phyloP scores from a whole-genome alignment of 2,888 invertebrate species.

The Yponomeuta malinellus region DNA sequence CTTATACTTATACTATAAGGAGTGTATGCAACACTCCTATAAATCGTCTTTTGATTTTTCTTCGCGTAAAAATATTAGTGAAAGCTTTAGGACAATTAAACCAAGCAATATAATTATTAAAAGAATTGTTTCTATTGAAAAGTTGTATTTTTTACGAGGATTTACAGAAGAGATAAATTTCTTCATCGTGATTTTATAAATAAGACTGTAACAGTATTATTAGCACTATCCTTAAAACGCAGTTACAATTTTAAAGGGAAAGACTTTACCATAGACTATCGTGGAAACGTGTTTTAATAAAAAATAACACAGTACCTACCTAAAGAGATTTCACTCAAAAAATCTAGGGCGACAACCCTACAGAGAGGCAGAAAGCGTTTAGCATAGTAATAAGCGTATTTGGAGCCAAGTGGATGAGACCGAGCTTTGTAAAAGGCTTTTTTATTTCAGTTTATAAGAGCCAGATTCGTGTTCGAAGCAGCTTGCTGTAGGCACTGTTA shows the following conservation, averaged over 20 bases:
- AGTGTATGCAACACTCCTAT: neutral
- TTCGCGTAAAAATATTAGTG: neutral
- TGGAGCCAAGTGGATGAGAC: neutral
- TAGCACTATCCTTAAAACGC: no score
- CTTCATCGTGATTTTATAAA: no score
- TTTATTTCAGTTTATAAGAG: constrained; percentile 4
- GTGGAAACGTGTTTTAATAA: no score
- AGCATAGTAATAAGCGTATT: constrained; percentile 13
- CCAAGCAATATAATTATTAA: no score
- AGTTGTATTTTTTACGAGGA: no score
- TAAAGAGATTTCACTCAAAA: neutral
- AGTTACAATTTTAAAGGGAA: no score
- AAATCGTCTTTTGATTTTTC: neutral
- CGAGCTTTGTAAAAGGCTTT: constrained; percentile 7
- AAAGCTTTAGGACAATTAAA: no score
- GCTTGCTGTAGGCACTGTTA: neutral
- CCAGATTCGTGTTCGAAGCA: neutral
- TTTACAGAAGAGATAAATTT: no score
- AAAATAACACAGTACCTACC: no score
- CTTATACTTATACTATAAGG: constrained; percentile 17
- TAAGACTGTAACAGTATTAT: no score
- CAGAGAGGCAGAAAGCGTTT: neutral
- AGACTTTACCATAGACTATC: no score
- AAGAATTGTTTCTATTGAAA: no score
- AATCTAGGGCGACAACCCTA: neutral